These are phyloP conservation scores for Meloidogyne hapla DNA, from an alignment of 1,140 invertebrate genomes.

Conservation along the genomic window DNA sequence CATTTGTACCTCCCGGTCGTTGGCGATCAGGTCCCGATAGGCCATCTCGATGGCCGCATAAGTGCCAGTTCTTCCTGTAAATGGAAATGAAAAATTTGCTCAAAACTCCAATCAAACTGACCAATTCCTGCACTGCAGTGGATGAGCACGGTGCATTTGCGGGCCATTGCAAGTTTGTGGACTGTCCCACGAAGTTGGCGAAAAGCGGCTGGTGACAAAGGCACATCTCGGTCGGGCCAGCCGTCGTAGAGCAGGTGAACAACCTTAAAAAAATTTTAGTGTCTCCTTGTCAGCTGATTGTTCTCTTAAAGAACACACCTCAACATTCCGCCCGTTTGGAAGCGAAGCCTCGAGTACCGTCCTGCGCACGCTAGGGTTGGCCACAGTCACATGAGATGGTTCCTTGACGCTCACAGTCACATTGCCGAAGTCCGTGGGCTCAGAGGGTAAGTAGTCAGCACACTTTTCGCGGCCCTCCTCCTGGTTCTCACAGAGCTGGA, in stretches of 20 bases:
- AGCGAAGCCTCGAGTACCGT: neutral
- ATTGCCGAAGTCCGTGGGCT: neutral
- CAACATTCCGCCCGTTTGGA: neutral
- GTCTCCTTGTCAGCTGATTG: neutral
- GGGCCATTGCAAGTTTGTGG: neutral
- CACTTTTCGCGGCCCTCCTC: neutral
- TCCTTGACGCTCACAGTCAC: neutral
- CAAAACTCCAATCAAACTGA: neutral
- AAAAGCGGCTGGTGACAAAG: neutral
- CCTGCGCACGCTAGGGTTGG: neutral
- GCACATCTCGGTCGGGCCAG: neutral
- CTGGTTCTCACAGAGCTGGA: neutral
- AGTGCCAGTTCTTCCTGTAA: neutral
- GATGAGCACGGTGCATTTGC: neutral
- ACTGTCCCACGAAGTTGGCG: neutral
- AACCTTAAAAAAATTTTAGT: neutral
- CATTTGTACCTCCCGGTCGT: neutral
- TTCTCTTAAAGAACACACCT: neutral
- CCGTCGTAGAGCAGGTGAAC: neutral
- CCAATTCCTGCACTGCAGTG: neutral
- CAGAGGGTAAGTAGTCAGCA: neutral
- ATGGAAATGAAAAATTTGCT: no score
- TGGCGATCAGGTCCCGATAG: neutral
- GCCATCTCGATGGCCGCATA: neutral
- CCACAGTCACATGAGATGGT: neutral